phyloP scores from a whole-genome alignment of 2,113 vertebrate species.

The Alectura lathami region DNA sequence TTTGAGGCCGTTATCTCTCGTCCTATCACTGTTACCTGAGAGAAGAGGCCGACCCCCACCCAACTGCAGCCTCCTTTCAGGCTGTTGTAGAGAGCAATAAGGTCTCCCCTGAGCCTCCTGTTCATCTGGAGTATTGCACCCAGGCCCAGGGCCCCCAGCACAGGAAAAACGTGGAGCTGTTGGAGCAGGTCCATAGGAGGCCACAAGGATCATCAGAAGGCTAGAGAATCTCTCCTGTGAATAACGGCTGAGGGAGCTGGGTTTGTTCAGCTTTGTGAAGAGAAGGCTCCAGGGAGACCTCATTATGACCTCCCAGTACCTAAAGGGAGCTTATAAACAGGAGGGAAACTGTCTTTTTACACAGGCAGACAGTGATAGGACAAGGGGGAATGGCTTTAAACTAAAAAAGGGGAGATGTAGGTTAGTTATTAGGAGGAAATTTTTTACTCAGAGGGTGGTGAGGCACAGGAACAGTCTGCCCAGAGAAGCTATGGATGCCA shows the following conservation, averaged over 20 bases:
- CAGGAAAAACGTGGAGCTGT: not conserved
- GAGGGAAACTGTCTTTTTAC: not conserved
- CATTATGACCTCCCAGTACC: not conserved
- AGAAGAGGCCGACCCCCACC: too few relatives aligned
- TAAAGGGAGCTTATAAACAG: not conserved
- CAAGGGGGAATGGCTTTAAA: not conserved
- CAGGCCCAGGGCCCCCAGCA: not conserved
- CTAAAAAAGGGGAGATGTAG: not conserved
- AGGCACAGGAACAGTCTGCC: not conserved
- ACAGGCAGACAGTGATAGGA: not conserved
- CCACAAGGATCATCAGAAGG: too few relatives aligned
- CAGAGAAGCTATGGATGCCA: not conserved
- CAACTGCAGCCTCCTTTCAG: too few relatives aligned
- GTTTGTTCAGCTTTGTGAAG: not conserved
- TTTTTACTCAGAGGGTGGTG: not conserved
- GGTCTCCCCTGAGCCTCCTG: too few relatives aligned
- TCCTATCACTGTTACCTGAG: too few relatives aligned
- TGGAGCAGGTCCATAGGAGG: not conserved
- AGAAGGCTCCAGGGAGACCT: not conserved
- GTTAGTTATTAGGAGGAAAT: not conserved
- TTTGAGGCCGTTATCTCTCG: too few relatives aligned
- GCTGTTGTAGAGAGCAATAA: too few relatives aligned
- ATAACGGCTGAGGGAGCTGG: not conserved
- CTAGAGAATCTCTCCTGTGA: not conserved
- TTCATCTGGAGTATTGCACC: not conserved